A percentile compares a stretch with the other conserved stretches of the same genome.
phyloP scores from a whole-genome alignment of 2,113 vertebrate species.

The Brachyhypopomus gauderio region DNA sequence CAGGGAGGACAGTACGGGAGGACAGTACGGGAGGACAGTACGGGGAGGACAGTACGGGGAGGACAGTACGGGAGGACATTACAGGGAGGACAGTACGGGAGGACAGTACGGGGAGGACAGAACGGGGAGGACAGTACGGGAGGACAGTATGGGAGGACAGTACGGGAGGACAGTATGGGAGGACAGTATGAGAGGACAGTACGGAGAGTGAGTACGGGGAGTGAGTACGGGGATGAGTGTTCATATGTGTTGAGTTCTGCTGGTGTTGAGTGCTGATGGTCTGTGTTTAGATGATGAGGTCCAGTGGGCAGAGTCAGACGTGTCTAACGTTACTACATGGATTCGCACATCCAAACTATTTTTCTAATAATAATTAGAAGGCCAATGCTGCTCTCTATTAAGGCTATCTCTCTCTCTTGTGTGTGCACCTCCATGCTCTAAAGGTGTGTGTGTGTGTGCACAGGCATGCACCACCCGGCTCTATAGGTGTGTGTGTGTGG shows the following conservation, averaged over 20 bases:
- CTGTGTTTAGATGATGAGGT: neutral
- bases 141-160: no score
- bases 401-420: neutral
- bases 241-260: neutral
- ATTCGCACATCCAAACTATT: constrained; percentile 39
- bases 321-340: constrained; percentile 29
- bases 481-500: neutral
- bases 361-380: constrained; percentile 49
- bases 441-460: neutral
- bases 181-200: no score
- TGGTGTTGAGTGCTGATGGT: neutral
- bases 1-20: neutral
- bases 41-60: no score
- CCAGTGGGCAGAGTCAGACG: constrained; percentile 14
- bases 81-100: neutral
- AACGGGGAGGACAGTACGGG: no score
- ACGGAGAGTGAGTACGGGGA: no score
- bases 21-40: neutral
- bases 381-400: neutral
- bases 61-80: no score
- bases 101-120: no score
- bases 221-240: no score
- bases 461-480: neutral
- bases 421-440: no score
- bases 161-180: neutral